Evolutionary conservation across 2,113 vertebrate genomes (phyloP), one percentile per base, ranked within the genome.

Genomic region (Calonectris borealis): DNA sequence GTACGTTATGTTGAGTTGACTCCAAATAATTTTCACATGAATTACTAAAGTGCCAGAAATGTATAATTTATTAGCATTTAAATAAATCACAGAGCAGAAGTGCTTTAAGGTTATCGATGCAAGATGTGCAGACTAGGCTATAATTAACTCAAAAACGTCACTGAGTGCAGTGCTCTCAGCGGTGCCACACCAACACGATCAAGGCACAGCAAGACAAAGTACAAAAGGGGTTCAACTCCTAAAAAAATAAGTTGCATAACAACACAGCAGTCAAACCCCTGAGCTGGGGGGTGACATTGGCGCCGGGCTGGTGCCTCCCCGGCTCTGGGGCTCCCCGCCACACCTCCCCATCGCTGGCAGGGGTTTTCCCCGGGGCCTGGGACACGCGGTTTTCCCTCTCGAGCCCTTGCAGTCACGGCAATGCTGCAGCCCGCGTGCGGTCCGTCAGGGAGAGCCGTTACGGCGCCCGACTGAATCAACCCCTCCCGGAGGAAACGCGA

Each of bases 21-120:
- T 98, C 96, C 97, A 98, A 98, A 98, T 98, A 97, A 98, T 98
- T 98, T 98, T 98, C 98, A 98, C 98, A 98, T 98, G 98, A 98
- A 97, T 98, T 98, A 97, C 98, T 98, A 93, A 98, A 98, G 98
- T 98, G 98, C 98, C 97, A 98, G 97, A 96, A 94, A 98, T 99
- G 95, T 94, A 98, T 98, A 98, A 99, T 99, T 98, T 73, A 99
- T 96, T 75, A 94, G 83, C 36, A 97, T 97, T 99, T 98, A 97
- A 99, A 98, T 99, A 98, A 99, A 98, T 98, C 91, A 97, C 94
- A 95, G 91, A 83, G 70, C 75, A 96, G 85, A 90, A 97, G 96
- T 78, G 88, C 97, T 98, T 96, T 98, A 88, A 97, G 95, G 95
- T 71, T 86, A 88, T n/a, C 44, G 54, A 86, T 51, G 89, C 48